Conservation (phyloP, 1,140 invertebrate genomes). For the Alviniconcha marisindica region DNA sequence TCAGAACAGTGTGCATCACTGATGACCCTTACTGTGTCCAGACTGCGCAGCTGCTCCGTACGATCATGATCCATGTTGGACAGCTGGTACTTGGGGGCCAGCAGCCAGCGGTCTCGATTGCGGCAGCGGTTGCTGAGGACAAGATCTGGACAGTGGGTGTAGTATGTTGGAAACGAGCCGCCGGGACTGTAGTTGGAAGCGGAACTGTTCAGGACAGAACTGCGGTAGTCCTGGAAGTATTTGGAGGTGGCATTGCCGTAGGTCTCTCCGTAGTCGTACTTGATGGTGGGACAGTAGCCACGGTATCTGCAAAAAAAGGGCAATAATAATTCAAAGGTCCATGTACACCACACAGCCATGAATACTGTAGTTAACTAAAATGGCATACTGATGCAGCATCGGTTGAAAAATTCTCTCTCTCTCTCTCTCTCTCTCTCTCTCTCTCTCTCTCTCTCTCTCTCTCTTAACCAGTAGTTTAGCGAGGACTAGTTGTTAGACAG, state of each 20-base stretch:
- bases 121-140: conserved; percentile 71
- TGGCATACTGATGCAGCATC: not conserved
- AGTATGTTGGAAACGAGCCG: conserved; percentile 75
- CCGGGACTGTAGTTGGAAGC: conserved; percentile 70
- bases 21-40: conserved; percentile 72
- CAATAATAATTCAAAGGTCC: not conserved
- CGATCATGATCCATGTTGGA: conserved; percentile 74
- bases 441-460: conserved; percentile 22
- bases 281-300: conserved; percentile 75
- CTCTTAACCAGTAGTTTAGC: too few relatives aligned
- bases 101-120: conserved; percentile 70
- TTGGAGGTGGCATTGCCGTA: conserved; percentile 75
- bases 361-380: not conserved
- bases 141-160: conserved; percentile 73
- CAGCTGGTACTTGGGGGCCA: conserved; percentile 71
- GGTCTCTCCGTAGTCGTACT: conserved; percentile 77
- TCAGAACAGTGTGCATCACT: too few relatives aligned
- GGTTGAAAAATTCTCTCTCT: not conserved
- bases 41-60: conserved; percentile 68
- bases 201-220: conserved; percentile 69
- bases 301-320: conserved; percentile 71
- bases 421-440: not conserved
- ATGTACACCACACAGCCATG: not conserved
- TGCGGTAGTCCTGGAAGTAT: conserved; percentile 76
- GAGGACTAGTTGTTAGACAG: too few relatives aligned